A percentile compares a stretch with the other conserved stretches of the same genome.
Conservation (phyloP, 2,113 vertebrate genomes). For the Eubucco bourcierii region DNA sequence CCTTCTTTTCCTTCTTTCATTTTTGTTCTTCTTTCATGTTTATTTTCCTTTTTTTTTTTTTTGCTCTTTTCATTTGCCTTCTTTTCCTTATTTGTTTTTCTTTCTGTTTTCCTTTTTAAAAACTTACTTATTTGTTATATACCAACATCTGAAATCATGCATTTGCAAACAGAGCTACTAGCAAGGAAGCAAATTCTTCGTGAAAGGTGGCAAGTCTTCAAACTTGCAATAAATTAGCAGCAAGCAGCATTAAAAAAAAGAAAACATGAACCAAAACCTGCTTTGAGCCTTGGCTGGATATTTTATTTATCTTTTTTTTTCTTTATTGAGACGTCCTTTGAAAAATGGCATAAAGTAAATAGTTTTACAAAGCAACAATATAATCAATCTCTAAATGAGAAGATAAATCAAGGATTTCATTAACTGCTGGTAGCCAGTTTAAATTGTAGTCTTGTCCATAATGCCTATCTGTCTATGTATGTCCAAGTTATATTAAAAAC, state of each 20-base stretch:
- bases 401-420: constrained; percentile 97
- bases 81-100: too few species aligned
- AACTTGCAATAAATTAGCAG: constrained; percentile 69
- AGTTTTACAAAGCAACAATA: constrained; percentile 93
- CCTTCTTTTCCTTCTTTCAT: too few species aligned
- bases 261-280: constrained; percentile 73
- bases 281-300: constrained; percentile 66
- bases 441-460: constrained; percentile 91
- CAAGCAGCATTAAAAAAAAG: constrained; percentile 72
- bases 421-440: constrained; percentile 95
- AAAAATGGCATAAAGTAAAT: constrained; percentile 86
- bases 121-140: not conserved
- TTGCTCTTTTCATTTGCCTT: too few species aligned
- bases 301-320: constrained; percentile 73
- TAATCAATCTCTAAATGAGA: constrained; percentile 90
- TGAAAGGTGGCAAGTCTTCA: constrained; percentile 58
- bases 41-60: too few species aligned
- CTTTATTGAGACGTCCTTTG: constrained; percentile 78
- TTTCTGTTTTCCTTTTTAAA: too few species aligned
- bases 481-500: constrained; percentile 90
- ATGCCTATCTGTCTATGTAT: constrained; percentile 95
- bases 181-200: constrained; percentile 48
- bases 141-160: constrained; percentile 22
- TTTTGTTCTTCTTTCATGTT: too few species aligned
- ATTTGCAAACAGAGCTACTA: constrained; percentile 50